phyloP scores from a whole-genome alignment of 1,140 invertebrate genomes.

The Piezodorus guildinii region DNA sequence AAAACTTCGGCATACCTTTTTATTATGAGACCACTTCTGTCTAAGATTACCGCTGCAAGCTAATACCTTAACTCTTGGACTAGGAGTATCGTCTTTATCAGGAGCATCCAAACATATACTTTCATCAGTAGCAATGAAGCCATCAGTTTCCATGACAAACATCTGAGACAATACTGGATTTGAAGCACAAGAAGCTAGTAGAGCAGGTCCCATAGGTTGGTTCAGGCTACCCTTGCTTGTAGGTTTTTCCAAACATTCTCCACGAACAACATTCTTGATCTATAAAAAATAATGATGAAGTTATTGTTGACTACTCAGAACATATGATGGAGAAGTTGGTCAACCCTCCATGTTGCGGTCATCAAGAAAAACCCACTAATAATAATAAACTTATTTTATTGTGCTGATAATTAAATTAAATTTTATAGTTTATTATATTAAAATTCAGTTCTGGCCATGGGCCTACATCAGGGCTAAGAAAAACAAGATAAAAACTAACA shows the following conservation, averaged over 20 bases:
- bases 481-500: too few species aligned
- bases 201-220: slow-evolving; percentile 50
- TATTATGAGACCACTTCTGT: slow-evolving; percentile 52
- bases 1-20: slow-evolving; percentile 32
- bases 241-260: slow-evolving; percentile 48
- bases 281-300: too few species aligned
- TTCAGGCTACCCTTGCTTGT: slow-evolving; percentile 41
- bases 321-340: too few species aligned
- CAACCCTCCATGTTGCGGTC: too few species aligned
- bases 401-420: too few species aligned
- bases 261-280: slow-evolving; percentile 39
- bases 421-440: too few species aligned
- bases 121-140: slow-evolving; percentile 45
- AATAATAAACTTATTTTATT: too few species aligned
- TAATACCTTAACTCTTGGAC: slow-evolving; percentile 49
- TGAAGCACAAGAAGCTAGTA: slow-evolving; percentile 41
- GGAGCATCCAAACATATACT: slow-evolving; percentile 58
- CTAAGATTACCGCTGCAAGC: slow-evolving; percentile 47
- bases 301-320: too few species aligned
- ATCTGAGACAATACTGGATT: slow-evolving; percentile 48
- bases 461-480: too few species aligned
- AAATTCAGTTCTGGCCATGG: too few species aligned
- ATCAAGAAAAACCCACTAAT: too few species aligned
- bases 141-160: slow-evolving; percentile 55
- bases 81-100: slow-evolving; percentile 30